Evolutionary conservation across 64 coral and sea anemone species (phyloP).

Genomic region (Dendronephthya gigantea): DNA sequence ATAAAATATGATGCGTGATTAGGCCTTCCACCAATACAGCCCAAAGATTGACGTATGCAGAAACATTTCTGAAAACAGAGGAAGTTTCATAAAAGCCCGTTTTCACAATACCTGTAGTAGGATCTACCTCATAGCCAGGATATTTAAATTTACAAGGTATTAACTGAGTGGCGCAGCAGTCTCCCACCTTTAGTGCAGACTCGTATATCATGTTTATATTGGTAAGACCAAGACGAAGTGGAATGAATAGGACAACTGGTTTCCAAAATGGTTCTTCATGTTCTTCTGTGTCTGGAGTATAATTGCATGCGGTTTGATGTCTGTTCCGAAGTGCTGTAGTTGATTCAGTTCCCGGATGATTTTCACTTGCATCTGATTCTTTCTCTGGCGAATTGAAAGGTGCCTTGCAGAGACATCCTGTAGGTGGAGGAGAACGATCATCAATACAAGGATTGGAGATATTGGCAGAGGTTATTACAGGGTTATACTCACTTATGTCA

Average conservation of each 20-base stretch:
- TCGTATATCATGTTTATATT: slow-evolving; percentile 91
- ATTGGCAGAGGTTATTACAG: background rate
- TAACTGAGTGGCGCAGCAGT: too few relatives aligned
- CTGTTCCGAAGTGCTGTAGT: background rate
- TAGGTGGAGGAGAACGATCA: background rate
- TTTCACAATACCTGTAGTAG: background rate
- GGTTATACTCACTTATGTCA: slow-evolving; percentile 75
- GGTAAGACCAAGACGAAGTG: slow-evolving; percentile 74
- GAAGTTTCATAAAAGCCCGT: background rate
- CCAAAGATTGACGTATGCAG: slow-evolving; percentile 73
- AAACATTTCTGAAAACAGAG: slow-evolving; percentile 55
- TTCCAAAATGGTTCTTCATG: slow-evolving; percentile 39
- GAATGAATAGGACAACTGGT: slow-evolving; percentile 81
- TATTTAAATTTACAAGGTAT: too few relatives aligned
- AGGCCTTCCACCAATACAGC: slow-evolving; percentile 86
- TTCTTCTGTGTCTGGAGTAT: background rate
- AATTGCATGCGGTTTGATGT: background rate
- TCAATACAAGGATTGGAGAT: background rate
- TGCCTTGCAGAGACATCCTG: background rate
- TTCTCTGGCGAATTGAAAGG: background rate
- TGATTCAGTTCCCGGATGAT: background rate
- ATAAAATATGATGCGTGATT: slow-evolving; percentile 98
- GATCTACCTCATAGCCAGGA: background rate
- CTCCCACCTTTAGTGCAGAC: slow-evolving; percentile 87
- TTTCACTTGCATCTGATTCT: background rate